A percentile compares a stretch with the other conserved stretches of the same genome.
phyloP scores from a whole-genome alignment of 2,113 vertebrate genomes.

The Rhea americana region DNA sequence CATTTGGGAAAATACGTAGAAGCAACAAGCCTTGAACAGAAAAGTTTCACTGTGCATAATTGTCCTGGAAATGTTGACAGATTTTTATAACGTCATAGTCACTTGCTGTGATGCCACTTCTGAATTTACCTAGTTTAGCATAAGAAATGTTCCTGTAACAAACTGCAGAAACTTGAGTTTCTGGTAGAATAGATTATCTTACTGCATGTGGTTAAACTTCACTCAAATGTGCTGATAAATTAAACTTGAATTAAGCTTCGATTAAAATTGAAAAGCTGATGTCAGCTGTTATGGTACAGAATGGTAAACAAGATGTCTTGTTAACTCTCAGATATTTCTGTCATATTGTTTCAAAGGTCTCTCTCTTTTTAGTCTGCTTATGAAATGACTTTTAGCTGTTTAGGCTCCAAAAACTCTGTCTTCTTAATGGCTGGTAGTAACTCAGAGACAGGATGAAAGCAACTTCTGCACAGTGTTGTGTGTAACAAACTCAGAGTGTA shows the following conservation, averaged over 20 bases:
- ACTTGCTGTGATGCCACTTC: background rate
- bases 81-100: background rate
- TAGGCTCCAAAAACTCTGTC: background rate
- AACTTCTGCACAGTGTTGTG: background rate
- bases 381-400: background rate
- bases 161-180: background rate
- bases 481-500: background rate
- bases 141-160: background rate
- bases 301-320: background rate
- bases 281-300: accelerated
- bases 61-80: background rate
- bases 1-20: background rate
- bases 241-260: background rate
- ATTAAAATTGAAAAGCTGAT: background rate
- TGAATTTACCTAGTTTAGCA: background rate
- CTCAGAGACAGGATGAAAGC: background rate
- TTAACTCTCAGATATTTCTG: background rate
- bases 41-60: background rate
- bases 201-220: background rate
- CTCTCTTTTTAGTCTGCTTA: background rate
- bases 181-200: background rate
- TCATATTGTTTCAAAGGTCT: background rate
- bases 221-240: background rate
- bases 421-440: background rate
- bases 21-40: background rate